Evolutionary conservation across 1,140 invertebrate genomes (phyloP).

Genomic region (Parasteatoda tepidariorum): DNA sequence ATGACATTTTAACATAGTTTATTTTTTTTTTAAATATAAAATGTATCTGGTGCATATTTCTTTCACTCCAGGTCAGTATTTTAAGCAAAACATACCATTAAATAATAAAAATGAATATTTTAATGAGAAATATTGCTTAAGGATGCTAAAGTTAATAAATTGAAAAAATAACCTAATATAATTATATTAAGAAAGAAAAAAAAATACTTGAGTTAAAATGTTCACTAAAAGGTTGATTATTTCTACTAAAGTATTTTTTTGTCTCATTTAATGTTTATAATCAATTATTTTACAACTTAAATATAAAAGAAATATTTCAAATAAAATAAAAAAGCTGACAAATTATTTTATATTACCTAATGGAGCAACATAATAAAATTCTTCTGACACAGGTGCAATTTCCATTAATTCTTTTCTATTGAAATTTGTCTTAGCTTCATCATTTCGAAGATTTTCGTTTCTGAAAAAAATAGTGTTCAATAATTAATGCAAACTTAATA

Average conservation of each 20-base stretch:
- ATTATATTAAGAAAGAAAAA: neutral
- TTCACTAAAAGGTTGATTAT: neutral
- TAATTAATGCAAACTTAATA: neutral
- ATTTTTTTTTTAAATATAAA: too few species aligned
- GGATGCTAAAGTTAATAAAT: neutral
- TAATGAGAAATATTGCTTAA: too few species aligned
- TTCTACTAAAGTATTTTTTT: neutral
- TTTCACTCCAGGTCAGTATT: too few species aligned
- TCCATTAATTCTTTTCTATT: constrained; percentile 45
- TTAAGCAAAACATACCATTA: too few species aligned
- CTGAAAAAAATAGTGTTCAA: constrained; percentile 11
- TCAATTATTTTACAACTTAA: neutral
- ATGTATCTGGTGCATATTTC: too few species aligned
- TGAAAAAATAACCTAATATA: neutral
- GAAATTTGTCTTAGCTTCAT: neutral
- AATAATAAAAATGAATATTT: too few species aligned
- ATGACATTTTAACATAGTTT: too few species aligned
- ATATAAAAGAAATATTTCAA: neutral
- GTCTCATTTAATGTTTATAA: neutral
- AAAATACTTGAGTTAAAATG: neutral
- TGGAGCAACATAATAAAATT: constrained; percentile 56
- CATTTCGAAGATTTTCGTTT: constrained; percentile 42
- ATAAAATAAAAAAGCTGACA: neutral
- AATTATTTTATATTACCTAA: constrained; percentile 29
- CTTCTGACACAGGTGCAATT: constrained; percentile 30